Conservation (phyloP, 2,888 invertebrate genomes). For the Amaurobius ferox region DNA sequence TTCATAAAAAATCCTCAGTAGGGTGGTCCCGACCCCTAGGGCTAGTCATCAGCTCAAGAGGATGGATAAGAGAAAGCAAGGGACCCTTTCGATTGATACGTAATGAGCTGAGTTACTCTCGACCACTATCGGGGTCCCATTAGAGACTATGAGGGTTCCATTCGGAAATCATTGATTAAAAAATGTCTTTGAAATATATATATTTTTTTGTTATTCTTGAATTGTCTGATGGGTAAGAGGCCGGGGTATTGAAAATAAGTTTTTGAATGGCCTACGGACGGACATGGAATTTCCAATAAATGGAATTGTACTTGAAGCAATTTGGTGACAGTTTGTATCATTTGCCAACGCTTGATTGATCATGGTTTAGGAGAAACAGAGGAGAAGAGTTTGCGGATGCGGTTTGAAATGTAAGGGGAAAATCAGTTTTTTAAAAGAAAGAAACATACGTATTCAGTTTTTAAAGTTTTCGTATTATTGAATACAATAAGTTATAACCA, state of each 20-base stretch:
- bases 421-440: too few relatives aligned
- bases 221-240: neutral
- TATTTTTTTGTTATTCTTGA: neutral
- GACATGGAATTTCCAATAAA: neutral
- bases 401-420: too few relatives aligned
- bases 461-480: too few relatives aligned
- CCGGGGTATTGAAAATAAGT: neutral
- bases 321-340: neutral
- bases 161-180: neutral
- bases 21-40: conserved; percentile 62
- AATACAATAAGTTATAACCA: too few relatives aligned
- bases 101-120: conserved; percentile 56
- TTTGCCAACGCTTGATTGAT: too few relatives aligned
- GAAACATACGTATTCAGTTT: too few relatives aligned
- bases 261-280: neutral
- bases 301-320: neutral
- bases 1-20: conserved; percentile 10
- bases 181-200: neutral
- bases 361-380: too few relatives aligned
- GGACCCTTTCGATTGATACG: conserved; percentile 48
- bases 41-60: conserved; percentile 66
- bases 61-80: conserved; percentile 4
- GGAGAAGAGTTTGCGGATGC: too few relatives aligned
- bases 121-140: conserved; percentile 40
- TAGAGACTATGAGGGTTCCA: conserved; percentile 9